Percentiles rank a stretch among this genome's conserved stretches.
phyloP scores from a whole-genome alignment of 2,888 invertebrate genomes.

The Troides oblongomaculatus region DNA sequence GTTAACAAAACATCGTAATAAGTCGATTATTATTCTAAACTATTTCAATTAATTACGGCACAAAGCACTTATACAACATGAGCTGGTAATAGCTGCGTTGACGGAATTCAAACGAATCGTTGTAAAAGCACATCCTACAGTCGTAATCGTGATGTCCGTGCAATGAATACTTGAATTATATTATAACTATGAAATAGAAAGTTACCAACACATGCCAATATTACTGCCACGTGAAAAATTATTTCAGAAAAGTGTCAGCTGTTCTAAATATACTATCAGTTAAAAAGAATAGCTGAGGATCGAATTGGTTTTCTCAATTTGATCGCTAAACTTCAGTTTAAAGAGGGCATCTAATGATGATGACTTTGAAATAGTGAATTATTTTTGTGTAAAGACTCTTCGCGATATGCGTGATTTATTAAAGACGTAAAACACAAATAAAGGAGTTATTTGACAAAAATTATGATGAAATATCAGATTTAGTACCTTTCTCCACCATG shows the following conservation, averaged over 20 bases:
- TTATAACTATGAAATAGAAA: slow-evolving; percentile 52
- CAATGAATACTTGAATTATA: slow-evolving; percentile 47
- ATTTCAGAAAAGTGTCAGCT: slow-evolving; percentile 13
- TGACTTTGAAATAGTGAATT: not conserved
- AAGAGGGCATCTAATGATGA: not conserved
- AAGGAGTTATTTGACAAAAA: too few species aligned
- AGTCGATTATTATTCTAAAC: slow-evolving; percentile 2
- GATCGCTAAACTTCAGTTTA: too few species aligned
- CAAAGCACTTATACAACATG: slow-evolving; percentile 31
- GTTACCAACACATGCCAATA: slow-evolving; percentile 36
- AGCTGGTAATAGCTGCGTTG: slow-evolving; percentile 41
- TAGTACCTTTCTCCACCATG: slow-evolving; percentile 88
- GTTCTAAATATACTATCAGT: too few species aligned
- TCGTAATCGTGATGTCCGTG: slow-evolving; percentile 47
- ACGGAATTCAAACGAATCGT: slow-evolving; percentile 47
- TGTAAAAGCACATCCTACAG: slow-evolving; percentile 48
- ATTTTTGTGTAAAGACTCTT: not conserved
- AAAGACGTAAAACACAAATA: not conserved
- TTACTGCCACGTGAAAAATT: slow-evolving; percentile 21
- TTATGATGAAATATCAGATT: not conserved
- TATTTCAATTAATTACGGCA: slow-evolving; percentile 16
- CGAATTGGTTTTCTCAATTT: too few species aligned
- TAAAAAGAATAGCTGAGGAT: too few species aligned
- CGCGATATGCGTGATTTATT: not conserved
- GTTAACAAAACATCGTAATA: not conserved